Conservation (phyloP, 2,888 invertebrate genomes). For the Sicus ferrugineus region DNA sequence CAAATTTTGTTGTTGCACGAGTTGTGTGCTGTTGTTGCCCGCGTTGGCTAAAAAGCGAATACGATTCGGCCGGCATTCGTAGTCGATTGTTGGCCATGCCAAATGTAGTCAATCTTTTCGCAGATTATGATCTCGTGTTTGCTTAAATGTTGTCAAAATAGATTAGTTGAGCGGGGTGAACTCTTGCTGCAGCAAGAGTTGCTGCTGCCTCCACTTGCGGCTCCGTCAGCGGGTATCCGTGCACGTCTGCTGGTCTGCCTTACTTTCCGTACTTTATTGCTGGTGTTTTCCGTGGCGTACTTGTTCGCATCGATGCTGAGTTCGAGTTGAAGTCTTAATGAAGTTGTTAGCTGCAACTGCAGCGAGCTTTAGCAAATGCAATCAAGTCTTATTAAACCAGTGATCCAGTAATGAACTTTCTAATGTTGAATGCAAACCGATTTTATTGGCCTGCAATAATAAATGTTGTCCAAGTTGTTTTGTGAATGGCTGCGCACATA, state of each 20-base stretch:
- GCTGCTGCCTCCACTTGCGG: background rate
- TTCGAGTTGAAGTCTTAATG: conserved; percentile 10
- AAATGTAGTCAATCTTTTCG: conserved; percentile 25
- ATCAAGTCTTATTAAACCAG: conserved; percentile 16
- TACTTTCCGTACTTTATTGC: background rate
- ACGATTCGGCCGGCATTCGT: background rate
- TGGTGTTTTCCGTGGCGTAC: background rate
- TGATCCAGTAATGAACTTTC: conserved; percentile 32
- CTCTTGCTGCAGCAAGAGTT: background rate
- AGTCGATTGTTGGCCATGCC: conserved; percentile 22
- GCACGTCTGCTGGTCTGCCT: background rate
- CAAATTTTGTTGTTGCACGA: conserved; percentile 32
- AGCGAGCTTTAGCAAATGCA: background rate
- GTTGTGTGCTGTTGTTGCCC: conserved; percentile 5
- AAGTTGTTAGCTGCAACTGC: conserved; percentile 22
- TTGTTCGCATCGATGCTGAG: conserved; percentile 4
- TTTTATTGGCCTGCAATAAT: conserved; percentile 24
- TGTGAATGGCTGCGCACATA: conserved; percentile 2
- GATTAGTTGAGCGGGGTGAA: conserved; percentile 19
- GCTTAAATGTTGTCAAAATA: conserved; percentile 33
- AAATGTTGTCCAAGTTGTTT: conserved; percentile 6
- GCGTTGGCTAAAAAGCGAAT: background rate
- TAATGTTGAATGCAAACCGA: conserved; percentile 3
- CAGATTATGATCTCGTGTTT: conserved; percentile 32
- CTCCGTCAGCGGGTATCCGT: conserved; percentile 1